Evolutionary conservation across 1,140 invertebrate genomes (phyloP).

Genomic region (Drosophila busckii): DNA sequence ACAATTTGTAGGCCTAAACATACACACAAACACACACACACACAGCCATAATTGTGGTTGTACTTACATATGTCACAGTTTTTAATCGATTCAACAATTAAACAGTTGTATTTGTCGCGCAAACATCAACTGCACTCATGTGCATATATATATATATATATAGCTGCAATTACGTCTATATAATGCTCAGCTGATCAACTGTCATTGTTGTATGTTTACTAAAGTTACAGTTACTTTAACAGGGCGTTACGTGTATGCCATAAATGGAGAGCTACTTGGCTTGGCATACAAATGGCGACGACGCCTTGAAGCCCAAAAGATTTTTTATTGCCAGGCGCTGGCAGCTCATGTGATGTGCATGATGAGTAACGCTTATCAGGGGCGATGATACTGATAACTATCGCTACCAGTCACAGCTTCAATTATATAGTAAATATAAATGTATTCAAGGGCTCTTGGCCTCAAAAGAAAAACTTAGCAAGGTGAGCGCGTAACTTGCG

Average conservation of each 20-base stretch:
- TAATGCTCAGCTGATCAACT: slow-evolving; percentile 24
- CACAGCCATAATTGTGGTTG: slow-evolving; percentile 8
- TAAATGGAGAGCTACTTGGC: slow-evolving; percentile 22
- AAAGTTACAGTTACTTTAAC: slow-evolving; percentile 40
- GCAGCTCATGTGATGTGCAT: no score
- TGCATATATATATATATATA: slow-evolving; percentile 11
- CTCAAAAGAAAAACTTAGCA: neutral
- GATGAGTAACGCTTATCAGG: no score
- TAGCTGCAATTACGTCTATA: slow-evolving; percentile 20
- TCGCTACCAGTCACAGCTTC: no score
- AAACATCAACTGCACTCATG: slow-evolving; percentile 38
- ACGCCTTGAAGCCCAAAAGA: neutral
- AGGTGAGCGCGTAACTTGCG: slow-evolving; percentile 7
- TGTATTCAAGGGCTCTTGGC: slow-evolving; percentile 1
- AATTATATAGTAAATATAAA: no score
- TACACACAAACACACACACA: no score
- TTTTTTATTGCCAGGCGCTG: no score
- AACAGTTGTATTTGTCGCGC: slow-evolving; percentile 46
- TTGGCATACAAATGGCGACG: slow-evolving; percentile 33
- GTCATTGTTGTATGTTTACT: slow-evolving; percentile 11
- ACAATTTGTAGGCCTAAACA: slow-evolving; percentile 21
- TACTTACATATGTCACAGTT: slow-evolving; percentile 27
- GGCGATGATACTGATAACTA: no score
- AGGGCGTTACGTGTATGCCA: slow-evolving; percentile 23
- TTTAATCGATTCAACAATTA: slow-evolving; percentile 36